Percentiles rank a stretch among this genome's conserved stretches.
Conservation (phyloP, 2,113 vertebrate genomes). For the Bambusicola thoracicus region DNA sequence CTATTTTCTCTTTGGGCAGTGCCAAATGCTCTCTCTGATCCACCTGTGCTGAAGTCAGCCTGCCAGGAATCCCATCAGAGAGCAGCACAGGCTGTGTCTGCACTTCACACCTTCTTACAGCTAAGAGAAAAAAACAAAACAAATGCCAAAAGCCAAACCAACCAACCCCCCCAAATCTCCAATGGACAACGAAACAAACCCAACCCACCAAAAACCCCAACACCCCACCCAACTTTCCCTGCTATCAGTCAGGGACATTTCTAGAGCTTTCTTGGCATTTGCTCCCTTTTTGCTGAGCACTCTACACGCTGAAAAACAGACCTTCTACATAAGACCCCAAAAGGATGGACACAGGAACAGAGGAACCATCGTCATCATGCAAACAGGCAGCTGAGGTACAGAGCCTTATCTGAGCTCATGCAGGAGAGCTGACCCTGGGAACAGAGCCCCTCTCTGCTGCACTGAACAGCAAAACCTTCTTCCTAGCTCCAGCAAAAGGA, state of each 20-base stretch:
- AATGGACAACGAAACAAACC: not conserved
- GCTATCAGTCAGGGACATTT: not conserved
- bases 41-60: not conserved
- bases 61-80: not conserved
- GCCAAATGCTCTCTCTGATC: not conserved
- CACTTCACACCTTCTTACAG: accelerated
- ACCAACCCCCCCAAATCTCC: not conserved
- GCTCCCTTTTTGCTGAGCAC: not conserved
- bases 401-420: not conserved
- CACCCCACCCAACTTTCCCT: not conserved
- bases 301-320: not conserved
- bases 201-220: not conserved
- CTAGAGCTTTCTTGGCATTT: not conserved
- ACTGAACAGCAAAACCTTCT: not conserved
- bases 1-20: not conserved
- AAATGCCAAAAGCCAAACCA: not conserved
- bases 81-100: accelerated
- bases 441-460: not conserved
- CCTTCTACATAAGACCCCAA: accelerated
- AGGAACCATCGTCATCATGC: not conserved
- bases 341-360: not conserved
- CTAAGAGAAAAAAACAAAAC: not conserved
- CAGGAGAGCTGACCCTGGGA: not conserved
- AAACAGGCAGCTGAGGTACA: not conserved
- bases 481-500: not conserved